These are phyloP conservation scores for Campylomormyrus numenius DNA, from an alignment of 2,113 vertebrate species.

Conservation along the genomic window DNA sequence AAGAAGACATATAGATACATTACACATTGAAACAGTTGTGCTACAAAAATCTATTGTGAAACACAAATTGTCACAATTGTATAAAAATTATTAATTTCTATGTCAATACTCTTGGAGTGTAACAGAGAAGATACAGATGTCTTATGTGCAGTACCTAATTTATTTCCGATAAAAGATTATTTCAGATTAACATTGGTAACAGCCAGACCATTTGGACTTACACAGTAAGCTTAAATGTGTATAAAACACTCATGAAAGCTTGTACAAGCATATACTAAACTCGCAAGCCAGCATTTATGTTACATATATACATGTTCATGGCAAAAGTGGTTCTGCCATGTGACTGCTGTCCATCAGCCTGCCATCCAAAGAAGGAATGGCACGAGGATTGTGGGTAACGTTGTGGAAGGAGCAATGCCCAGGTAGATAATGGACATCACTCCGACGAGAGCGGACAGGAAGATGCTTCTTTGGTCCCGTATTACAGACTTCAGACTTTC, in stretches of 20 bases:
- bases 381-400: conserved; percentile 71
- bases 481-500: conserved; percentile 82
- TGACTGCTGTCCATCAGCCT: conserved; percentile 52
- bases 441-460: conserved; percentile 67
- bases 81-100: background rate
- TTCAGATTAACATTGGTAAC: background rate
- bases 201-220: conserved; percentile 17
- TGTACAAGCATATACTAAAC: background rate
- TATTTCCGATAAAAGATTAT: background rate
- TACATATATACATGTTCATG: background rate
- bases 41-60: background rate
- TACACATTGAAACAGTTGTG: background rate
- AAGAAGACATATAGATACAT: background rate
- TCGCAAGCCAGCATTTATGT: background rate
- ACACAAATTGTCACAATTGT: background rate
- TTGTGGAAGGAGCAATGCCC: conserved; percentile 66
- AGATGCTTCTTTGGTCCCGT: conserved; percentile 75
- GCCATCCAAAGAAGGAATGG: conserved; percentile 92
- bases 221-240: conserved; percentile 24
- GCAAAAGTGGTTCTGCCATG: background rate
- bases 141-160: background rate
- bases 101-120: background rate
- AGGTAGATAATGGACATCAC: conserved; percentile 65
- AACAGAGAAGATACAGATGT: background rate
- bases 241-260: background rate